Conservation (phyloP, 2,888 invertebrate species). For the Lasioglossum villosulum region DNA sequence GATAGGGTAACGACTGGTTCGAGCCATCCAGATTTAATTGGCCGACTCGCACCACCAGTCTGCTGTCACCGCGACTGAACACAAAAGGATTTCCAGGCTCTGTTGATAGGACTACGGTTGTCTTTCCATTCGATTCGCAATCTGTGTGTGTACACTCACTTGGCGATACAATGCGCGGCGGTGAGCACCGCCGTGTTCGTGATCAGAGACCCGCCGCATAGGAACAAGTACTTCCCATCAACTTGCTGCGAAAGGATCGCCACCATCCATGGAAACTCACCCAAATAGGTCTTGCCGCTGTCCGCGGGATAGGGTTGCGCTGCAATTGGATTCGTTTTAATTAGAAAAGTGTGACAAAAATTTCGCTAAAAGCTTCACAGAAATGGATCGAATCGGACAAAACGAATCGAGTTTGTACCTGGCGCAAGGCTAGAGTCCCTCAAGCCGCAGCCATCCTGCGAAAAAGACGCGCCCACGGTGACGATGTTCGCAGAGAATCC, state of each 20-base stretch:
- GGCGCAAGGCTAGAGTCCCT: slow-evolving; percentile 68
- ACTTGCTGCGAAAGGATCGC: slow-evolving; percentile 87
- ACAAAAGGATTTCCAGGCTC: slow-evolving; percentile 6
- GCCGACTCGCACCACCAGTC: slow-evolving; percentile 88
- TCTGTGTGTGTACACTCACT: slow-evolving; percentile 65
- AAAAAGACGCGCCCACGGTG: slow-evolving; percentile 30
- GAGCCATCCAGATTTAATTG: slow-evolving; percentile 92
- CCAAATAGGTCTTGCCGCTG: slow-evolving; percentile 89
- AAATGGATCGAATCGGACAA: too few relatives aligned
- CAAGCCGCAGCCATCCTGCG: slow-evolving; percentile 71
- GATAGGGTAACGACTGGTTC: slow-evolving; percentile 88
- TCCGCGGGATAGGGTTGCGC: slow-evolving; percentile 86
- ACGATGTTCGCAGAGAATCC: slow-evolving; percentile 19
- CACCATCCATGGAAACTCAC: slow-evolving; percentile 94
- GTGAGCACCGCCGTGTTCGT: slow-evolving; percentile 91
- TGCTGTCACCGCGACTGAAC: slow-evolving; percentile 64
- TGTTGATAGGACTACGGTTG: background rate
- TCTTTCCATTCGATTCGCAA: background rate
- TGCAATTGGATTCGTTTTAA: slow-evolving; percentile 15
- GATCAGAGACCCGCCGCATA: slow-evolving; percentile 93
- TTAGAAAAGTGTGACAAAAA: background rate
- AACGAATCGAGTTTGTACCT: slow-evolving; percentile 53
- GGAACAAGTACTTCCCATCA: slow-evolving; percentile 86
- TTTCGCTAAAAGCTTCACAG: background rate
- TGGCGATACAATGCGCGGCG: slow-evolving; percentile 91